Evolutionary conservation across 2,113 vertebrate genomes (phyloP), one percentile per base, ranked within the genome.

Genomic region (Oenanthe oenanthe): DNA sequence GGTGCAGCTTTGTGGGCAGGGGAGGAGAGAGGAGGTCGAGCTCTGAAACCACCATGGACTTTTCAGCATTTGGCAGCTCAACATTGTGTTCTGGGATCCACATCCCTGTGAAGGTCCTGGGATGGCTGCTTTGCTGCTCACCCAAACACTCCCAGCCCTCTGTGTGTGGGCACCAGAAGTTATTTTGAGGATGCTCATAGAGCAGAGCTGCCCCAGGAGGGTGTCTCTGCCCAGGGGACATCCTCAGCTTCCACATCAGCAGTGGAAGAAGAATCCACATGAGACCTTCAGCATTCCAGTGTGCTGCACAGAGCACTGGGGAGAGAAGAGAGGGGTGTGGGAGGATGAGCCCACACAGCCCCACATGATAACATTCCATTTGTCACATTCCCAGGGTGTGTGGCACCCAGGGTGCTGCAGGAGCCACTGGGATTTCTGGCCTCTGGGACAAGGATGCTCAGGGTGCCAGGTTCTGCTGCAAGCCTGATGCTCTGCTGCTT

Each of bases 401-500:
- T 45, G 22, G 84, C 76, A 82, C 68, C 53, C 51, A 40, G 28
- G 65, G 47, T 71, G 73, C 68, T 87, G 66, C 57, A 48, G 62
- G 28, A 94, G 12, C 87, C 65, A 2, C 31, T 85, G 85, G 70
- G 88, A 70, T 88, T 94, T 88, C 36, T 85, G 70, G 53, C n/a
- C 79, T 87, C 38, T 67, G 93, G 87, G 85, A 43, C 10, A 2
- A 0, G 0, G 42, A 60, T 32, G 48, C 53, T 94, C 45, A 72
- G 81, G 70, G n/a, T 85, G 89, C 57, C 81, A 72, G 70, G 17
- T 72, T 94, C 57, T 88, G 70, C 74, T 36, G 45, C 50, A 88
- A 82, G 78, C 91, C 81, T 74, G 85, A 72, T 96, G 80, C 20
- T 85, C 28, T 94, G 74, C 66, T 89, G 31, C 63, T 85, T 85